Conservation (phyloP, 1,140 invertebrate genomes). For the Calycopis cecrops region DNA sequence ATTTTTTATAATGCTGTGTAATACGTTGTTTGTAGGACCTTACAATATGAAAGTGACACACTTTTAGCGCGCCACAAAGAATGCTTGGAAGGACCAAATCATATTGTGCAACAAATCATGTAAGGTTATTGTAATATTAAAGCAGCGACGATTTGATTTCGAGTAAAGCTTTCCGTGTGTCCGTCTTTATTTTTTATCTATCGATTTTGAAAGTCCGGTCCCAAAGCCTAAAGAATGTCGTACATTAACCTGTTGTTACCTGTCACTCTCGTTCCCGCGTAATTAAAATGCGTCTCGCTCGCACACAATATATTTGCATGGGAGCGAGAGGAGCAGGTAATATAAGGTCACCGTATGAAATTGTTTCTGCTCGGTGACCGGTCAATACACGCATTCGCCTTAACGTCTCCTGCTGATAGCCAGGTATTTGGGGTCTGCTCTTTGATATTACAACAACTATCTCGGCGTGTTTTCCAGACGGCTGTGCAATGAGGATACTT, state of each 20-base stretch:
- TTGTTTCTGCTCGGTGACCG: constrained; percentile 57
- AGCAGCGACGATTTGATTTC: constrained; percentile 66
- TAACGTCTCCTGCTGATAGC: constrained; percentile 8
- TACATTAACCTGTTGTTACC: too few relatives aligned
- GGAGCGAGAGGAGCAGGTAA: too few relatives aligned
- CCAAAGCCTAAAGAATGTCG: too few relatives aligned
- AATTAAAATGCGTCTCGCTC: too few relatives aligned
- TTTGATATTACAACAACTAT: constrained; percentile 74
- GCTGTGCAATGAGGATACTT: constrained; percentile 69
- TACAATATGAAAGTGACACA: constrained; percentile 74
- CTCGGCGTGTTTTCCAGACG: constrained; percentile 66
- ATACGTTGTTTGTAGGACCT: constrained; percentile 15
- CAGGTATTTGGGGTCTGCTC: constrained; percentile 38
- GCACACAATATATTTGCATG: too few relatives aligned
- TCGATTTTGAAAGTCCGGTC: constrained; percentile 3
- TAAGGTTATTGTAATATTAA: constrained; percentile 74
- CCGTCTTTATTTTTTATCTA: constrained; percentile 48
- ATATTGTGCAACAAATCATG: constrained; percentile 75
- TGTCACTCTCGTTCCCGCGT: too few relatives aligned
- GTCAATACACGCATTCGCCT: constrained; percentile 62
- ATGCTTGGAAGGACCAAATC: constrained; percentile 72
- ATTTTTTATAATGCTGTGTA: constrained; percentile 5
- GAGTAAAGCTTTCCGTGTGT: constrained; percentile 66
- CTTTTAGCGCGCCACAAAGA: constrained; percentile 63
- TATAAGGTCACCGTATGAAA: too few relatives aligned